phyloP scores from a whole-genome alignment of 2,888 invertebrate genomes.

The Aethes cnicana region DNA sequence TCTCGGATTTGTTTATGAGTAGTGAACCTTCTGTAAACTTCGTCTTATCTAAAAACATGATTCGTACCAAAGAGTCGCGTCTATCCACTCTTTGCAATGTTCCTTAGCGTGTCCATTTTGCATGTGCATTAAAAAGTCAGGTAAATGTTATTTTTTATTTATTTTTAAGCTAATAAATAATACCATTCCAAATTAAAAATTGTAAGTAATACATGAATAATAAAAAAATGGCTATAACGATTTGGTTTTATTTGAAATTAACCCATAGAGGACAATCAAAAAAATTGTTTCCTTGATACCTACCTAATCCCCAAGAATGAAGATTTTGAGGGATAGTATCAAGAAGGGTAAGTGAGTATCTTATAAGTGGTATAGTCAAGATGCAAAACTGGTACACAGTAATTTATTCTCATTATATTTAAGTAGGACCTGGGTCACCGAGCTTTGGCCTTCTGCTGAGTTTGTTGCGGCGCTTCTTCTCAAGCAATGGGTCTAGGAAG shows the following conservation, averaged over 20 bases:
- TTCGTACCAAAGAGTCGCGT: slow-evolving; percentile 76
- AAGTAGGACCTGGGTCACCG: no score
- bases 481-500: no score
- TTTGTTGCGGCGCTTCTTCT: no score
- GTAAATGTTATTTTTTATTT: slow-evolving; percentile 67
- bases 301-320: no score
- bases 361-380: no score
- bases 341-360: no score
- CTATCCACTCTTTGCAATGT: slow-evolving; percentile 73
- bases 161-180: slow-evolving; percentile 77
- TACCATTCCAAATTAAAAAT: slow-evolving; percentile 81
- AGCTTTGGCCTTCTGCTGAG: no score
- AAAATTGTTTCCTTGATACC: no score
- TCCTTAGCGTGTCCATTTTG: slow-evolving; percentile 55
- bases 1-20: slow-evolving; percentile 14
- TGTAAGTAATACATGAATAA: slow-evolving; percentile 75
- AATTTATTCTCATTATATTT: no score
- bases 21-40: slow-evolving; percentile 5
- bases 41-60: slow-evolving; percentile 42
- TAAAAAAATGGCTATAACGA: slow-evolving; percentile 58
- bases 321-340: no score
- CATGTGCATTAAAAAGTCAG: slow-evolving; percentile 62
- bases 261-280: no score
- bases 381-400: no score
- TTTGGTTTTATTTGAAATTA: slow-evolving; percentile 32